Conservation (phyloP, 2,113 vertebrate species). For the Oophaga pumilio region DNA sequence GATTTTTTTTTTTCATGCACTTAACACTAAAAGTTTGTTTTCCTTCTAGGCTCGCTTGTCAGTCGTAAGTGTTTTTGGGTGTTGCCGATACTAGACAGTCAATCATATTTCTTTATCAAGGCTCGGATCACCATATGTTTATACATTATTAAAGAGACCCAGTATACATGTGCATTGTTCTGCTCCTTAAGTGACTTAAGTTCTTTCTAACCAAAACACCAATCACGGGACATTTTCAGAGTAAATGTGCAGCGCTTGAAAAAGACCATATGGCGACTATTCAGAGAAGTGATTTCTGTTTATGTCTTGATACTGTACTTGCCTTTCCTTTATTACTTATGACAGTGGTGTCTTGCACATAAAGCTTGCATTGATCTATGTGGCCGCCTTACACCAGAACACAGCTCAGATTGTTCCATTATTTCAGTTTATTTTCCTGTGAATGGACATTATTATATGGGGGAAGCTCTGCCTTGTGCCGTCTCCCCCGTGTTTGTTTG, state of each 20-base stretch:
- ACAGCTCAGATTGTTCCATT: slow-evolving; percentile 37
- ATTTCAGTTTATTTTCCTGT: slow-evolving; percentile 30
- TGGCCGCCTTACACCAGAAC: slow-evolving; percentile 28
- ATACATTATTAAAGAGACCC: slow-evolving; percentile 43
- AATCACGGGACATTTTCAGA: slow-evolving; percentile 23
- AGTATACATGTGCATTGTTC: slow-evolving; percentile 54
- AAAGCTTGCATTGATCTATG: slow-evolving; percentile 37
- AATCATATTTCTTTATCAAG: slow-evolving; percentile 39
- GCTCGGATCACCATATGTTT: slow-evolving; percentile 47
- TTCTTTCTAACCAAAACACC: slow-evolving; percentile 52
- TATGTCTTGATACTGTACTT: slow-evolving; percentile 53
- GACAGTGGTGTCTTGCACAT: slow-evolving; percentile 48
- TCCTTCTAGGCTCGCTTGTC: slow-evolving; percentile 59
- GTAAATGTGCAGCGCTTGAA: slow-evolving; percentile 48
- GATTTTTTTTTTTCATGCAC: slow-evolving; percentile 55
- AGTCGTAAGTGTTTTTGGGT: slow-evolving; percentile 51
- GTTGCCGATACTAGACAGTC: slow-evolving; percentile 35
- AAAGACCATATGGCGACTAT: slow-evolving; percentile 51
- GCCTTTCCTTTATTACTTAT: slow-evolving; percentile 43
- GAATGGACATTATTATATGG: slow-evolving; percentile 22
- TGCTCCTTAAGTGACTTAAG: slow-evolving; percentile 52
- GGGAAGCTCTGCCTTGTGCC: slow-evolving; percentile 14
- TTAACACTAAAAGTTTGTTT: slow-evolving; percentile 61
- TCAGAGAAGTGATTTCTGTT: slow-evolving; percentile 46
- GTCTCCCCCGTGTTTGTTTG: slow-evolving; percentile 26